Evolutionary conservation across 2,888 invertebrate species (phyloP), one percentile per base, ranked within the genome.

Genomic region (Dinocampus coccinellae): DNA sequence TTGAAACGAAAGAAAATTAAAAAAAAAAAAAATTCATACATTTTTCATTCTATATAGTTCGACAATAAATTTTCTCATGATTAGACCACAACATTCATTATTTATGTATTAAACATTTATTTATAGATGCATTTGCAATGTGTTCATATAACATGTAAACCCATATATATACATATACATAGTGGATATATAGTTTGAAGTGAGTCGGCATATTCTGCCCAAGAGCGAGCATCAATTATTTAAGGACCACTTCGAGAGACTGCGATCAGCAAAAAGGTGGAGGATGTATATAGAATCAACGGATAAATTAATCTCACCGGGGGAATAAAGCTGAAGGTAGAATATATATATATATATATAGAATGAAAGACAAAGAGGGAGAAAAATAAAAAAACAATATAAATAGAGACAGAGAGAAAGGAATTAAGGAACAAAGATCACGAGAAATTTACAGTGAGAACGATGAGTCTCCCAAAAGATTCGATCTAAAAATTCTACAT

Each of bases 201-300:
- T 77, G 75, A 77, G 73, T 77, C 75, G 73, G 74, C 74, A 74
- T 73, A 74, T 68, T 75, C 68, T 74, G 63, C 71, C 66, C 60
- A 52, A 70, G 70, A 75, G 70, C 70, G 63, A 69, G 73, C 75
- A 75, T 77, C 74, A 77, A 75, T 77, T 77, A 77, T 74, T 72
- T 73, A 77, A 77, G 70, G 73, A 75, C 72, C 72, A 63, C 65
- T 72, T 74, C 64, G 55, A 53, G 55, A 53, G 26, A 61, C 47
- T 64, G 29, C 58, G 52, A 70, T 47, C 33, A 65, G 62, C 20
- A 22, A 57, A n/a, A 61, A 57, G 53, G 57, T 64, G 24, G 36
- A 53, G 52, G 57, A 36, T 55, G 39, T 58, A 34, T 34, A 58
- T 34, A 58, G 64, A 57, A 74, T 70, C 72, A 69, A 74, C 65